Evolutionary conservation across 2,888 invertebrate species (phyloP).

Genomic region (Crematogaster levior): DNA sequence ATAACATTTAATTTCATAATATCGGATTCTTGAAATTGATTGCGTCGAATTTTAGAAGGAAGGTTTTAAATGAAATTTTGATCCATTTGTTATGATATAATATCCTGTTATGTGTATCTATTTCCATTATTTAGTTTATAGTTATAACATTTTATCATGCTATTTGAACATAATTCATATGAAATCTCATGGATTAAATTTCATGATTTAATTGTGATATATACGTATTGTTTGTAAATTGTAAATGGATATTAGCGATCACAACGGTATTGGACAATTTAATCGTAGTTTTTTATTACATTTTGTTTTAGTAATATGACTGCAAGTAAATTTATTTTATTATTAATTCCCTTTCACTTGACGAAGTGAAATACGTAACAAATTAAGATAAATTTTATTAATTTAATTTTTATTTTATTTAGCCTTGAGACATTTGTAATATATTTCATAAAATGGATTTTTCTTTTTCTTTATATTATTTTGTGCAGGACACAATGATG

Average conservation of each 20-base stretch:
- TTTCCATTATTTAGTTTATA: neutral
- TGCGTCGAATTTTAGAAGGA: neutral
- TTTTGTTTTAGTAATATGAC: neutral
- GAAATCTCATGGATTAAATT: slow-evolving; percentile 9
- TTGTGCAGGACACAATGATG: slow-evolving; percentile 82
- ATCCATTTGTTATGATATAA: neutral
- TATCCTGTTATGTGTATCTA: neutral
- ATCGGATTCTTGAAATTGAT: neutral
- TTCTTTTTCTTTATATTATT: slow-evolving; percentile 43
- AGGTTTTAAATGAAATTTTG: neutral
- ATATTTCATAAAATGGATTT: slow-evolving; percentile 11
- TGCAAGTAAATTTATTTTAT: neutral
- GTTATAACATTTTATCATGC: neutral
- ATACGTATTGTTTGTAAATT: too few relatives aligned
- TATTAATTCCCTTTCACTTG: neutral
- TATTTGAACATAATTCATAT: neutral
- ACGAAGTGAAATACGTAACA: neutral
- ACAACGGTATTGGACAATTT: neutral
- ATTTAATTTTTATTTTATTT: neutral
- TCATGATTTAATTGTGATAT: neutral
- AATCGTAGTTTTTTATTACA: neutral
- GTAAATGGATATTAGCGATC: neutral
- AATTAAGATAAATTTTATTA: neutral
- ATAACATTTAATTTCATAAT: neutral
- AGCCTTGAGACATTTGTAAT: neutral